These are phyloP conservation scores for Hydroisotoma schaefferi DNA, from an alignment of 2,888 invertebrate genomes.

Conservation along the genomic window DNA sequence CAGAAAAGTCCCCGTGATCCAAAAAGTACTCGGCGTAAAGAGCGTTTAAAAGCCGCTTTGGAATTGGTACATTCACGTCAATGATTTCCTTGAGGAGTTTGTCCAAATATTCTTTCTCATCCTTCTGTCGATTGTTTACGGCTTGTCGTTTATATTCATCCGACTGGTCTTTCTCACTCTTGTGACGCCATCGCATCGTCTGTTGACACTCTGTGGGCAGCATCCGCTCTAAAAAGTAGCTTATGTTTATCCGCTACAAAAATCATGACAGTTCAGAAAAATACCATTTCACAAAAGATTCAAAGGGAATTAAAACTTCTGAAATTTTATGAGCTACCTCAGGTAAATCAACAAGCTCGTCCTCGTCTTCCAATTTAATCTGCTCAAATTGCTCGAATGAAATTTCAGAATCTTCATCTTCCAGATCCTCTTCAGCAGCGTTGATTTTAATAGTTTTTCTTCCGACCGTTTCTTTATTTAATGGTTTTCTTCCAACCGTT, in stretches of 20 bases:
- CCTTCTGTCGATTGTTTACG: slow-evolving; percentile 1
- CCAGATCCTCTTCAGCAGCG: neutral
- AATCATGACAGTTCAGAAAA: neutral
- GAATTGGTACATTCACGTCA: slow-evolving; percentile 24
- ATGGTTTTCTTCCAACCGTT: slow-evolving; percentile 1
- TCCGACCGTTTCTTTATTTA: too few species aligned
- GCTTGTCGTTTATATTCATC: slow-evolving; percentile 7
- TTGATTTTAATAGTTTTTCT: neutral
- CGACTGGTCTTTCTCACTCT: slow-evolving; percentile 12
- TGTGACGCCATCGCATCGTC: slow-evolving; percentile 24
- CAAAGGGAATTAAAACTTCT: neutral
- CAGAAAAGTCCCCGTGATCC: slow-evolving; percentile 29
- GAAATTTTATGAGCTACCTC: slow-evolving; percentile 13
- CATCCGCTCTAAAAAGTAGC: slow-evolving; percentile 26
- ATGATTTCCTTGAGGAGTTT: slow-evolving; percentile 23
- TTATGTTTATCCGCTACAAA: slow-evolving; percentile 23
- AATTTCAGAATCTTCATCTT: neutral
- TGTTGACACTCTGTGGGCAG: slow-evolving; percentile 31
- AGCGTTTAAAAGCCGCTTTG: slow-evolving; percentile 25
- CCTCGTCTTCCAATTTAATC: slow-evolving; percentile 3
- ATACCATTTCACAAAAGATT: neutral
- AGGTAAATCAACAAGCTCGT: slow-evolving; percentile 21
- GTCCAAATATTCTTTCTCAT: slow-evolving; percentile 16
- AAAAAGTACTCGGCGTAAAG: slow-evolving; percentile 30
- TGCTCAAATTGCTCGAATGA: neutral